Evolutionary conservation across 2,797 vertebrate species (phyloP), one percentile per base, ranked within the genome.

Genomic region (Poeciliopsis presidionis): DNA sequence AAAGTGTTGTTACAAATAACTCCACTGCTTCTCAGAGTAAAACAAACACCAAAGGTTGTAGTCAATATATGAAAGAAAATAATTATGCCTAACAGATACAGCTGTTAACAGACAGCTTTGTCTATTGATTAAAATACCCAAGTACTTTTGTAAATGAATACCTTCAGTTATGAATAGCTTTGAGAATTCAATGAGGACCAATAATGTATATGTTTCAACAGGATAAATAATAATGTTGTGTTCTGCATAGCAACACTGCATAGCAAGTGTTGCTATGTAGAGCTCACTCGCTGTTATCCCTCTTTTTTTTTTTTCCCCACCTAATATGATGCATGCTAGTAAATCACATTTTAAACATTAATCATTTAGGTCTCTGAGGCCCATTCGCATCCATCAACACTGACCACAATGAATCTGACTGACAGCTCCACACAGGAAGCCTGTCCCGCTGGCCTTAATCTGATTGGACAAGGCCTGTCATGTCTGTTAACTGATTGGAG

Each of bases 391-490:
- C 83, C 73, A 88, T 88, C 82, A 85, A 76, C 61, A 59, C 36
- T 74, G 67, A 86, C 84, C 81, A 83, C 71, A 84, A 74, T 84
- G 73, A 74, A 86, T 79, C 72, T 79, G 90, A 93, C 69, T 90
- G 93, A 93, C 90, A 89, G 81, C 85, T 89, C 89, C 90, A 89
- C 92, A 91, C 93, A 93, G 89, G 88, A 91, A 91, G 87, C 85
- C 79, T 87, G 83, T 88, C 82, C 82, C 76, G 57, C 81, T 80
- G 81, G 83, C 86, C 84, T 79, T 95, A 93, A 95, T 94, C 88
- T 89, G 90, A 94, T 91, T 87, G 90, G 91, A 95, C 93, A 93
- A 91, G 86, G 81, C 71, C 91, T 94, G 90, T 92, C 93, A 91
- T 93, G 92, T 91, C 83, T 72, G 78, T 79, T 91, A 90, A 94